phyloP scores from a whole-genome alignment of 2,888 invertebrate genomes.

The Nasonovia ribisnigri region DNA sequence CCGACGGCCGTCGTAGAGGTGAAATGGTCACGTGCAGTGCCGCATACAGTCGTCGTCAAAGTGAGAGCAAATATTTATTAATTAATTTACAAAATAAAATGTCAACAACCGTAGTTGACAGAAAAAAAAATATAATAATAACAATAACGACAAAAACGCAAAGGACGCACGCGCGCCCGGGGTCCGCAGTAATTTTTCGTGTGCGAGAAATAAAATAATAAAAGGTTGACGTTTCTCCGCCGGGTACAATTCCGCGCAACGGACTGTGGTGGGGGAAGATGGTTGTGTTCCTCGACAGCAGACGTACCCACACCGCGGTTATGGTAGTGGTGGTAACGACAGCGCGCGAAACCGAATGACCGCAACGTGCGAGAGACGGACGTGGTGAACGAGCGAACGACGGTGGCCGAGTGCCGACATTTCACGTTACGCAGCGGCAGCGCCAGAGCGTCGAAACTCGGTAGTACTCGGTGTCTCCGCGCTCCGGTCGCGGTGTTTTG shows the following conservation, averaged over 20 bases:
- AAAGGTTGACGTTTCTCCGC: constrained; percentile 17
- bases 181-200: too few species aligned
- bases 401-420: constrained; percentile 37
- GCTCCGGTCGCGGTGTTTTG: too few species aligned
- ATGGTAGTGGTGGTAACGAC: background rate
- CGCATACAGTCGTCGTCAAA: too few species aligned
- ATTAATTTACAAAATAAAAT: background rate
- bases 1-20: background rate
- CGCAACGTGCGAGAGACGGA: background rate
- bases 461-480: background rate
- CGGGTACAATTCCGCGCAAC: background rate
- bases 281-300: background rate
- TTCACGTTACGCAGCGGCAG: background rate
- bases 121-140: background rate
- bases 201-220: background rate
- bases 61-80: too few species aligned
- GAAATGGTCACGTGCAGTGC: background rate
- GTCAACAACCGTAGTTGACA: background rate
- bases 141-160: background rate
- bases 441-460: background rate
- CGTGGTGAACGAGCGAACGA: background rate
- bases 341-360: background rate
- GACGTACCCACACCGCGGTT: background rate
- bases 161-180: background rate
- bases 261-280: background rate